Evolutionary conservation across 2,113 vertebrate species (phyloP).

Genomic region (Toxotes jaculatrix): DNA sequence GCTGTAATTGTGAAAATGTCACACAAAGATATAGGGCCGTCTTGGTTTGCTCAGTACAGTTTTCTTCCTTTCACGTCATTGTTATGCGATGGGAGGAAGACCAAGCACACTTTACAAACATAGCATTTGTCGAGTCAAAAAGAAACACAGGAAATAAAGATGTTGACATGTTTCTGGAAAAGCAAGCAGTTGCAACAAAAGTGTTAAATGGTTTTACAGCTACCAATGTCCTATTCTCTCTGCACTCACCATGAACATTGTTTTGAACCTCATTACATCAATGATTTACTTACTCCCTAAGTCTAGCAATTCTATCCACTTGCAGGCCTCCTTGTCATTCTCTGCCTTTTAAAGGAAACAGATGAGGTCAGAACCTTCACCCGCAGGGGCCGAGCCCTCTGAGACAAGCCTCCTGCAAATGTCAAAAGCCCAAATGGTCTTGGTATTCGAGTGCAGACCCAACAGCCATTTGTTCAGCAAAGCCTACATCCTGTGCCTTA

Average conservation of each 20-base stretch:
- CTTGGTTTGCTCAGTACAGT: conserved; percentile 4
- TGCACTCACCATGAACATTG: conserved; percentile 31
- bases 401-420: conserved; percentile 20
- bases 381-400: background rate
- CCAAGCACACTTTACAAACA: background rate
- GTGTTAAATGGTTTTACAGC: conserved; percentile 1
- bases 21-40: conserved; percentile 29
- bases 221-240: conserved; percentile 35
- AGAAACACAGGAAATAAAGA: background rate
- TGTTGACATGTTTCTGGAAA: background rate
- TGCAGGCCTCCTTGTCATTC: conserved; percentile 24
- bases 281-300: conserved; percentile 61
- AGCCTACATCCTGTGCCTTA: background rate
- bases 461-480: conserved; percentile 4
- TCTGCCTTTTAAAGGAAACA: conserved; percentile 29
- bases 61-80: background rate
- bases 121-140: background rate
- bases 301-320: conserved; percentile 13
- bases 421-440: background rate
- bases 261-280: conserved; percentile 64
- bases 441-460: conserved; percentile 8
- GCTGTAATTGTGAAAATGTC: conserved; percentile 65
- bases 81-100: background rate
- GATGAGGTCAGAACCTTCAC: conserved; percentile 39
- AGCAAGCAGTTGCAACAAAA: background rate